Conservation (phyloP, 2,888 invertebrate genomes). For the Limnephilus rhombicus region DNA sequence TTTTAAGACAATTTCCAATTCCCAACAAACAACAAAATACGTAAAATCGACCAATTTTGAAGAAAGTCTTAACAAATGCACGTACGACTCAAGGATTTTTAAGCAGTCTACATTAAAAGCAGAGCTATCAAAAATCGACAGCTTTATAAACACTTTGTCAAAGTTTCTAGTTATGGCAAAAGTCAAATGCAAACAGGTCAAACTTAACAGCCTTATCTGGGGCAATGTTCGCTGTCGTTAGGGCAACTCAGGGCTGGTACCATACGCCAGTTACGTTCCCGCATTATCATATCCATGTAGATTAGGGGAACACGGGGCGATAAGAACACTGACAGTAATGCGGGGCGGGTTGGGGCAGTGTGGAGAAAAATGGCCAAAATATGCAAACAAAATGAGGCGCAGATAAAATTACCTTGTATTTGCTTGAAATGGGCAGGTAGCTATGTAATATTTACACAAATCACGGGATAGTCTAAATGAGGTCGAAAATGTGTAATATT, state of each 20-base stretch:
- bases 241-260: background rate
- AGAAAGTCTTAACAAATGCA: no score
- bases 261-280: background rate
- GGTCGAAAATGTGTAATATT: no score
- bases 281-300: background rate
- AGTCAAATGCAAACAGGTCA: no score
- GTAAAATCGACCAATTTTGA: no score
- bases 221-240: background rate
- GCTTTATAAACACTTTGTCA: no score
- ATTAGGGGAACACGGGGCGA: background rate
- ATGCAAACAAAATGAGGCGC: background rate
- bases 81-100: no score
- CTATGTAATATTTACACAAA: background rate
- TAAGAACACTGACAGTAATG: background rate
- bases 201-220: background rate
- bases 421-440: background rate
- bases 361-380: background rate
- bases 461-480: no score
- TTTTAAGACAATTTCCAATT: no score
- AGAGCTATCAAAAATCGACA: no score
- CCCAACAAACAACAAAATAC: no score
- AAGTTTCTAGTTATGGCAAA: no score
- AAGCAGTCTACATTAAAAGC: no score
- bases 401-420: background rate
- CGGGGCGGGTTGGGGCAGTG: background rate